A percentile compares a stretch with the other conserved stretches of the same genome.
Evolutionary conservation across 2,888 invertebrate genomes (phyloP).

Genomic region (Ecliptopera silaceata): DNA sequence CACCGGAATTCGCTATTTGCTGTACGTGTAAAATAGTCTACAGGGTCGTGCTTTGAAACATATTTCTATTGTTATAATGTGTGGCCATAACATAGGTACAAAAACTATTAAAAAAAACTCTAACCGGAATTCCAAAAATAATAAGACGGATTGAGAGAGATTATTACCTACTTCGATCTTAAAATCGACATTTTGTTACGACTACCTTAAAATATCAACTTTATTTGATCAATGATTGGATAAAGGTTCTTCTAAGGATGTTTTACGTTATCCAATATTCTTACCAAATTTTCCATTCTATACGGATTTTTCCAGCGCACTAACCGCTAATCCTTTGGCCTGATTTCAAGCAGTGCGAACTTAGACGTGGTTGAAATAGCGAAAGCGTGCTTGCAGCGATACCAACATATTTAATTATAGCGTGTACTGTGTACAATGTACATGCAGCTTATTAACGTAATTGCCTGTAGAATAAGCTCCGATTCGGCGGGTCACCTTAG

Average conservation of each 20-base stretch:
- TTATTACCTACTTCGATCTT: too few species aligned
- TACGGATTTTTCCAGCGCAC: not conserved
- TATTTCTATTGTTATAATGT: conserved; percentile 28
- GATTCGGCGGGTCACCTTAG: conserved; percentile 37
- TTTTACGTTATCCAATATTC: too few species aligned
- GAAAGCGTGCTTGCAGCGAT: conserved; percentile 38
- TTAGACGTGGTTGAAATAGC: conserved; percentile 40
- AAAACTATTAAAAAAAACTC: too few species aligned
- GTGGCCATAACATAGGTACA: conserved; percentile 2
- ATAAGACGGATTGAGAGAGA: too few species aligned
- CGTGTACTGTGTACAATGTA: conserved; percentile 13
- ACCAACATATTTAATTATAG: conserved; percentile 56
- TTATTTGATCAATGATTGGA: too few species aligned
- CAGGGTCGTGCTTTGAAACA: conserved; percentile 22
- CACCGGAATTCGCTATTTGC: conserved; percentile 21
- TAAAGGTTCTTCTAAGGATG: too few species aligned
- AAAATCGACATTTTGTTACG: too few species aligned
- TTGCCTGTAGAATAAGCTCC: conserved; percentile 34
- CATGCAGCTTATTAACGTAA: conserved; percentile 50
- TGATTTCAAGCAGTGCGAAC: conserved; percentile 24
- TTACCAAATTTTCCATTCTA: too few species aligned
- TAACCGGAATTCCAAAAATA: too few species aligned
- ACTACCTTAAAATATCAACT: too few species aligned
- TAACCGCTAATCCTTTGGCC: conserved; percentile 25
- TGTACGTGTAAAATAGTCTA: conserved; percentile 21